A percentile compares a stretch with the other conserved stretches of the same genome.
Conservation (phyloP, 2,113 vertebrate genomes). For the Corynorhinus townsendii region DNA sequence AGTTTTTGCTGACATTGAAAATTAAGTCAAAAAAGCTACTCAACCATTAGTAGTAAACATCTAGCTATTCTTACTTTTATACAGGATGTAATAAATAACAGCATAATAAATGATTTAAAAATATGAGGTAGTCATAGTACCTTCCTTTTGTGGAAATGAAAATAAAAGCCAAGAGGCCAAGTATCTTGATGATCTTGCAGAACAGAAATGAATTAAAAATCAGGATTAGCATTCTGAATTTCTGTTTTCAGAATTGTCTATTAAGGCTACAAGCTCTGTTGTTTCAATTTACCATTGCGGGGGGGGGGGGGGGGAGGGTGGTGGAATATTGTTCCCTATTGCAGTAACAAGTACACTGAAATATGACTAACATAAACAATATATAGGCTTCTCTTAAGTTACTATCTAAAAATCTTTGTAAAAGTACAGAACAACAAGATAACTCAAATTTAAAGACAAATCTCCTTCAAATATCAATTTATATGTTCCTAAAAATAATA, state of each 20-base stretch:
- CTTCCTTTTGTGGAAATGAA: background rate
- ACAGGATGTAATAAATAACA: background rate
- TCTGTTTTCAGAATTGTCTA: background rate
- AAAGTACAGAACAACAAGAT: background rate
- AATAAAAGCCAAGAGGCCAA: constrained; percentile 26
- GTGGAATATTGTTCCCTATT: background rate
- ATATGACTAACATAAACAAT: background rate
- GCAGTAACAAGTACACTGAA: background rate
- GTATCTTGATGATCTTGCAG: background rate
- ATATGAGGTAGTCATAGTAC: constrained; percentile 27
- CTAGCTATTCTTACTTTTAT: constrained; percentile 3
- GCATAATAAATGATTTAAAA: background rate
- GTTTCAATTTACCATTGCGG: background rate
- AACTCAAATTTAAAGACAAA: constrained; percentile 33
- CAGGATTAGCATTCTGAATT: background rate
- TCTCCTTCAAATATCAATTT: constrained; percentile 23
- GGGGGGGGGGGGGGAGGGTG: no score
- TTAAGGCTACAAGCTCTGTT: background rate
- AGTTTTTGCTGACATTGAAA: background rate
- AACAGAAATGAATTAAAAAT: constrained; percentile 31
- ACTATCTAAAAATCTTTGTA: background rate
- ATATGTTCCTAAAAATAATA: constrained; percentile 13
- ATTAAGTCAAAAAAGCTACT: background rate
- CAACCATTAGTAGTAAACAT: background rate
- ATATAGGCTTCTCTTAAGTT: background rate